These are phyloP conservation scores for Andricus grossulariae DNA, from an alignment of 1,140 invertebrate genomes.

Conservation along the genomic window DNA sequence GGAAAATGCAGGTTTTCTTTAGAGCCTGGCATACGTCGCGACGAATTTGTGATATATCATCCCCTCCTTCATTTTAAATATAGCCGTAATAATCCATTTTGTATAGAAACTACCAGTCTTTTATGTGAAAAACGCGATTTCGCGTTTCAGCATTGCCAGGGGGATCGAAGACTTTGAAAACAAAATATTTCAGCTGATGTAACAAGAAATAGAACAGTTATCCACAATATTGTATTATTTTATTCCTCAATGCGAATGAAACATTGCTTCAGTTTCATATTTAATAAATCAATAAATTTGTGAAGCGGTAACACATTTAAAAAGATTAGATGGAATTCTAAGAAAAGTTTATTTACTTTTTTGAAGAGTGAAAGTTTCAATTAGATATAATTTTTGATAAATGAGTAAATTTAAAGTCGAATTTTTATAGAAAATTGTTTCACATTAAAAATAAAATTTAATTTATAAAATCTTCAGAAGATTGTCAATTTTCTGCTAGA, in stretches of 20 bases:
- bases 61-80: slow-evolving; percentile 25
- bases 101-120: not conserved
- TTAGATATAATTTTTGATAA: too few species aligned
- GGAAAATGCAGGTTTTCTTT: not conserved
- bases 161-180: slow-evolving; percentile 26
- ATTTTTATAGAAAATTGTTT: too few species aligned
- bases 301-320: too few species aligned
- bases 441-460: too few species aligned
- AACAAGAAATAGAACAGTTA: slow-evolving; percentile 30
- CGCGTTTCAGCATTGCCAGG: slow-evolving; percentile 27
- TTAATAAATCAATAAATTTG: too few species aligned
- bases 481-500: too few species aligned
- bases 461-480: too few species aligned
- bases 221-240: slow-evolving; percentile 5
- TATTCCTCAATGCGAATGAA: not conserved
- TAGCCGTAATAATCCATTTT: slow-evolving; percentile 29
- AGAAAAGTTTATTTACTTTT: too few species aligned
- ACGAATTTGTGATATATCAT: slow-evolving; percentile 24
- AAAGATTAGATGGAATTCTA: too few species aligned
- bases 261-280: too few species aligned
- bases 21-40: slow-evolving; percentile 9
- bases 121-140: slow-evolving; percentile 10
- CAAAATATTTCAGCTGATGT: slow-evolving; percentile 28
- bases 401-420: too few species aligned
- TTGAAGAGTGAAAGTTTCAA: too few species aligned